Evolutionary conservation across 2,113 vertebrate genomes (phyloP), one percentile per base, ranked within the genome.

Genomic region (Ivindomyrus marchei): DNA sequence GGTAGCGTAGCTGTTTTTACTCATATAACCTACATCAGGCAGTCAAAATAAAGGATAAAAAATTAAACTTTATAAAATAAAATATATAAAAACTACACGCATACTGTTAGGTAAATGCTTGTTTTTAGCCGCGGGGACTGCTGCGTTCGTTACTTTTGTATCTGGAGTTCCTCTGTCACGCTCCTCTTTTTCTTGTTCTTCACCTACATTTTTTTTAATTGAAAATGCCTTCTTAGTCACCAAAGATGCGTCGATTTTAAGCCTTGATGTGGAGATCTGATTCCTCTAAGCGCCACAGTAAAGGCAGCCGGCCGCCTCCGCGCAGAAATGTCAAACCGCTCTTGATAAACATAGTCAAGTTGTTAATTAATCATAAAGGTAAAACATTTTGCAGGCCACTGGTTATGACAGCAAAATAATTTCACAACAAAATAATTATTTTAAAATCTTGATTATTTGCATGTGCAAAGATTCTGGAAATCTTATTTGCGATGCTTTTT

Each of bases 241-340:
- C 39, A 80, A 42, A 80, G 74, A 80, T 39, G 15, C 8, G 74
- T 42, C 17, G 31, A 39, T 80, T 80, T 42, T 80, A 80, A 36
- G 36, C 36, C 74, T 80, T 80, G 74, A 42, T 80, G 74, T 80
- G 74, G 74, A 39, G 74, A 42, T 80, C 74, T 5, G 74, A 80
- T 80, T 80, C 74, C 74, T 80, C 74, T 80, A 80, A 80, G 31
- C 13, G 74, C 74, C 74, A 80, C 74, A 80, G 74, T 80, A 80
- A 80, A 80, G 74, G 74, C 4, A 80, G 74, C 74, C 15, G 74
- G 36, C 31, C 74, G 36, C 74, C 74, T 42, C 74, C 36, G 15
- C 74, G 36, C 36, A 80, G 62, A 80, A 80, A 80, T 80, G 74
- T 80, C 74, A 80, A 80, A 80, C 74, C 74, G 36, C 74, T 80